Evolutionary conservation across 2,113 vertebrate genomes (phyloP), one percentile per base, ranked within the genome.

Genomic region (Mormyrus lacerda): DNA sequence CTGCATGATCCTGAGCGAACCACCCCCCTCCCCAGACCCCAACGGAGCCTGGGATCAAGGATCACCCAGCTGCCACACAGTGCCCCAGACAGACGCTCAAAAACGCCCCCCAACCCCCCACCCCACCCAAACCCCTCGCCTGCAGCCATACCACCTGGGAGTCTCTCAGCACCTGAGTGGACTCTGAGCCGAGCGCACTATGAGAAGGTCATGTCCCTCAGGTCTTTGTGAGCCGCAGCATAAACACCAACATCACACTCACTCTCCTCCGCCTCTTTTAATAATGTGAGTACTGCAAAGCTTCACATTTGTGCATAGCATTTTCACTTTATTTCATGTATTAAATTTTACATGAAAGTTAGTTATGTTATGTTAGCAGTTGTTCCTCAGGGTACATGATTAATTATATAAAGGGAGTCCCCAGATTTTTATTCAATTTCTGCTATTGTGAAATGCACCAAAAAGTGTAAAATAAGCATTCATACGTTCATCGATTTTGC

Each of bases 111-210:
- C 91, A 92, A 93, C 94, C 27, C 69, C 11, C 73, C 73, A 17
- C 58, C 42, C 42, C 58, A 17, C 58, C 61, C 76, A 82, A 8
- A 31, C 93, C 84, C 90, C 90, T 94, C 91, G 88, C 95, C 95
- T 93, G 93, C 94, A 94, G 95, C 92, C 91, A 92, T 91, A 91
- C 91, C 94, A 93, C 93, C 95, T 95, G 90, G 83, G 94, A 92
- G 17, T 48, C 24, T 91, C 89, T 90, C 93, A 87, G 90, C 95
- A 95, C 91, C 92, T 87, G 93, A 91, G 0, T 0, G 0, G 61
- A 88, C 21, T 9, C n/a, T 85, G 65, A 82, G 90, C 69, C 39
- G 83, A 90, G 76, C 58, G 53, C 89, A 90, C 90, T 91, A 90
- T 92, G 92, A 93, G 93, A 93, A 90, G 88, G 90, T 93, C 90